These are phyloP conservation scores for Actinernus sp. DNA, from an alignment of 92 coral and sea anemone genomes.

Conservation along the genomic window DNA sequence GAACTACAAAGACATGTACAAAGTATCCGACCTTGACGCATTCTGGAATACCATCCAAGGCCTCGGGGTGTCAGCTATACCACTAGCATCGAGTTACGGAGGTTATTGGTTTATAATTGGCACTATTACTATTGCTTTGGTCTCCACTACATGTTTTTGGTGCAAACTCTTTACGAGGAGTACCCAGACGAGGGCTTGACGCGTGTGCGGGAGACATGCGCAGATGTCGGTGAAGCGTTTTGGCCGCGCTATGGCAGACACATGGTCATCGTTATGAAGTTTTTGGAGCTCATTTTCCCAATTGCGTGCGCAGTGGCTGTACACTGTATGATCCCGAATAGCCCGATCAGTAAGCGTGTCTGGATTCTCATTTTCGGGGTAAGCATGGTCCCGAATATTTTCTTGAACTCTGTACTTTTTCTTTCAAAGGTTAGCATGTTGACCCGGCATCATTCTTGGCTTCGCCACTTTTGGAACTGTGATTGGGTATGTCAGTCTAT, in stretches of 20 bases:
- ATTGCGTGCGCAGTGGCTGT: slow-evolving; percentile 78
- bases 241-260: slow-evolving; percentile 74
- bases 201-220: slow-evolving; percentile 64
- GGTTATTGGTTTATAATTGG: slow-evolving; percentile 71
- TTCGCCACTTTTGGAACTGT: slow-evolving; percentile 56
- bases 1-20: slow-evolving; percentile 46
- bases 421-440: slow-evolving; percentile 75
- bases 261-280: slow-evolving; percentile 63
- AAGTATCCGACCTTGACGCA: slow-evolving; percentile 72
- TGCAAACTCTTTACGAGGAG: slow-evolving; percentile 57
- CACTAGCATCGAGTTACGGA: slow-evolving; percentile 63
- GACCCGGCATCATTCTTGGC: slow-evolving; percentile 63
- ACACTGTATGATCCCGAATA: slow-evolving; percentile 31
- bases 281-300: slow-evolving; percentile 69
- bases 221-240: slow-evolving; percentile 79
- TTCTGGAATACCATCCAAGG: slow-evolving; percentile 88
- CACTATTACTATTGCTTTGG: slow-evolving; percentile 46
- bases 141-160: slow-evolving; percentile 67
- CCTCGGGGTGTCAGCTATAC: slow-evolving; percentile 60
- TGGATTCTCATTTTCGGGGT: slow-evolving; percentile 83
- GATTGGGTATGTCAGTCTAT: slow-evolving; percentile 54
- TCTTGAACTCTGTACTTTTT: slow-evolving; percentile 60
- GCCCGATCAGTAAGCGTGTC: slow-evolving; percentile 59
- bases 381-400: slow-evolving; percentile 69
- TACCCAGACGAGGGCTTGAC: slow-evolving; percentile 36